phyloP scores from a whole-genome alignment of 1,140 invertebrate genomes.

The Nylanderia fulva region DNA sequence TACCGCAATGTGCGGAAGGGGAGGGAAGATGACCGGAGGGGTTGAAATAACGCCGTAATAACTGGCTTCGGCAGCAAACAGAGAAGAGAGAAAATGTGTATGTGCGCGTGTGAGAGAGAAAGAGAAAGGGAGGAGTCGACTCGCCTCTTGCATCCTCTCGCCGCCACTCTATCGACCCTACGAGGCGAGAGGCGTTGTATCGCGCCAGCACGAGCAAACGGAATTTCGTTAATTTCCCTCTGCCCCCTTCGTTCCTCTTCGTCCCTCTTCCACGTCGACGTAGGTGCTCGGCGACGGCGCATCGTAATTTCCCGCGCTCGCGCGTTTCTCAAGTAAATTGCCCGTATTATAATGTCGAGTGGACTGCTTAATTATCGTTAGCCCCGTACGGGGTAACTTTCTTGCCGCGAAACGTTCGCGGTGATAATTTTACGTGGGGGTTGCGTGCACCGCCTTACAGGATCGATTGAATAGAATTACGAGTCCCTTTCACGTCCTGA shows the following conservation, averaged over 20 bases:
- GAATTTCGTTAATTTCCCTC: conserved; percentile 73
- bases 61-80: conserved; percentile 70
- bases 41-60: conserved; percentile 75
- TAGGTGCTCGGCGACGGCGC: conserved; percentile 4
- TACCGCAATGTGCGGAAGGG: conserved; percentile 59
- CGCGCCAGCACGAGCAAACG: conserved; percentile 64
- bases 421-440: conserved; percentile 35
- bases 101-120: neutral
- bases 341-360: conserved; percentile 64
- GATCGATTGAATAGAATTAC: conserved; percentile 16
- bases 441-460: neutral
- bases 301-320: conserved; percentile 65
- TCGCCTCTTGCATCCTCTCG: conserved; percentile 29
- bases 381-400: conserved; percentile 20
- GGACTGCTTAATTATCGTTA: conserved; percentile 70
- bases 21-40: conserved; percentile 33
- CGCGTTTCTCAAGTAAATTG: conserved; percentile 72
- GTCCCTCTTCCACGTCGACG: neutral
- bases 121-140: conserved; percentile 39
- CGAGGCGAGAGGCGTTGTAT: conserved; percentile 45
- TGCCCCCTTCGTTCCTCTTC: neutral
- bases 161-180: conserved; percentile 47
- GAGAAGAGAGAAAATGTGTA: neutral
- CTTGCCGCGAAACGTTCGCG: conserved; percentile 35
- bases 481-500: neutral